A percentile compares a stretch with the other conserved stretches of the same genome.
Conservation (phyloP, 2,888 invertebrate genomes). For the Cinara cedri region DNA sequence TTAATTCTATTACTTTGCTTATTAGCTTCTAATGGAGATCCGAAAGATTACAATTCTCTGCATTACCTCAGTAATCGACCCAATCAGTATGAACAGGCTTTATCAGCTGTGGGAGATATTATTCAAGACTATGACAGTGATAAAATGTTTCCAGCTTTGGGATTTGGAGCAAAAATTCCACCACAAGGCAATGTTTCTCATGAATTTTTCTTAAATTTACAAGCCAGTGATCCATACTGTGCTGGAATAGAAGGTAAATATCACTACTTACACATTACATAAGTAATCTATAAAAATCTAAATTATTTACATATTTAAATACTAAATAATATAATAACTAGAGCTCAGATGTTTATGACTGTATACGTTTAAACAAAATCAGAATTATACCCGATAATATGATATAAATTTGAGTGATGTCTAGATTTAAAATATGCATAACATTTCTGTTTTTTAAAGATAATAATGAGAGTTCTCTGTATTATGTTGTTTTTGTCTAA, state of each 20-base stretch:
- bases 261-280: too few species aligned
- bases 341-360: too few species aligned
- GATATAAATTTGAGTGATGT: too few species aligned
- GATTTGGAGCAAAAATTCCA: constrained; percentile 65
- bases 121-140: constrained; percentile 65
- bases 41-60: constrained; percentile 63
- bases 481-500: too few species aligned
- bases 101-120: constrained; percentile 64
- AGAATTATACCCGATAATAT: too few species aligned
- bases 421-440: too few species aligned
- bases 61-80: constrained; percentile 63
- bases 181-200: constrained; percentile 64
- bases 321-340: too few species aligned
- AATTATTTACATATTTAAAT: too few species aligned
- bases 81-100: constrained; percentile 64
- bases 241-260: constrained; percentile 63
- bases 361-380: too few species aligned
- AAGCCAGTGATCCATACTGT: constrained; percentile 66
- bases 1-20: constrained; percentile 22
- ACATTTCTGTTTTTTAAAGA: too few species aligned
- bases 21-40: constrained; percentile 64
- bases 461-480: too few species aligned
- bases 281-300: too few species aligned
- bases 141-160: constrained; percentile 65
- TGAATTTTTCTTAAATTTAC: constrained; percentile 66